Evolutionary conservation across 2,797 vertebrate genomes (phyloP).

Genomic region (Typhlichthys eigenmanni): DNA sequence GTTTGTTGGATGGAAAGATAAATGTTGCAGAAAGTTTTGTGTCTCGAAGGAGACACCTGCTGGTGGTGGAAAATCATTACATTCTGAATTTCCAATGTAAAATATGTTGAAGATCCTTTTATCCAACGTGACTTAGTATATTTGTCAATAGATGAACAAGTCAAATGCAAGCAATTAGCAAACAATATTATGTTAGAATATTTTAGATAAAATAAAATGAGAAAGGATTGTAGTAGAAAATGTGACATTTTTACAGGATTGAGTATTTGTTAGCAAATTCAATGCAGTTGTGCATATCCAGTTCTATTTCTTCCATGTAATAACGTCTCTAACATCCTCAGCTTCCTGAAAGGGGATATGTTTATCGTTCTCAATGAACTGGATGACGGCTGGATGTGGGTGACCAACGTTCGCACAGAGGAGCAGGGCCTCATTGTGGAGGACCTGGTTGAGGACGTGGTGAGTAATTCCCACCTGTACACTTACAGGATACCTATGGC

Average conservation of each 20-base stretch:
- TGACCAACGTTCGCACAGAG: conserved; percentile 94
- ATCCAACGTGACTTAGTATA: too few species aligned
- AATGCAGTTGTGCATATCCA: too few species aligned
- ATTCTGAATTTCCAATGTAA: not conserved
- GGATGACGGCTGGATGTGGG: conserved; percentile 99
- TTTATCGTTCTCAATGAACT: conserved; percentile 99
- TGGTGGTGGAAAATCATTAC: conserved; percentile 42
- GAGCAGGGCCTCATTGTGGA: conserved; percentile 98
- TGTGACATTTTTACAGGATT: too few species aligned
- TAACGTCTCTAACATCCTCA: conserved; percentile 52
- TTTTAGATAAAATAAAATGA: too few species aligned
- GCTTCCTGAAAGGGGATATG: conserved; percentile 99
- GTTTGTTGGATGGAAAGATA: conserved; percentile 21
- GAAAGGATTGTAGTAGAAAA: too few species aligned
- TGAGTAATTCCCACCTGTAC: conserved; percentile 55
- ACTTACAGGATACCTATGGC: not conserved
- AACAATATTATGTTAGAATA: too few species aligned
- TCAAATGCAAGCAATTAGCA: too few species aligned
- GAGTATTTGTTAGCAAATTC: too few species aligned
- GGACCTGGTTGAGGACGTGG: conserved; percentile 96
- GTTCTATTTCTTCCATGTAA: not conserved
- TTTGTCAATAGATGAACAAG: too few species aligned
- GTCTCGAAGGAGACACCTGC: conserved; percentile 58
- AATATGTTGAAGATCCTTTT: too few species aligned
- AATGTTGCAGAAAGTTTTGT: conserved; percentile 11